Evolutionary conservation across 2,888 invertebrate genomes (phyloP).

Genomic region (Lucinisca nassula): DNA sequence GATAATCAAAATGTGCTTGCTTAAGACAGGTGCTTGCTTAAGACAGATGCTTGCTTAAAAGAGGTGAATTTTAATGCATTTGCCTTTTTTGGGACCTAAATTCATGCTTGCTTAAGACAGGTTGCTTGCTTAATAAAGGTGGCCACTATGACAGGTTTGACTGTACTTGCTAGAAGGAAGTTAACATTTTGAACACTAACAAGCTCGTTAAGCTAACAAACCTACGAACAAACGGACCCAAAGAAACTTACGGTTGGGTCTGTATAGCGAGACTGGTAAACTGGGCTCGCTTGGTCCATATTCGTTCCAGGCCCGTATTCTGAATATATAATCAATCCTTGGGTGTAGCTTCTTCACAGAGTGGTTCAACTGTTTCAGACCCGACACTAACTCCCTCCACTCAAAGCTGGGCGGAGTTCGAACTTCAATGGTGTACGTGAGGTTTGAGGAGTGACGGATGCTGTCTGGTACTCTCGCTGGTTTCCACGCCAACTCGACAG

Average conservation of each 20-base stretch:
- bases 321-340: constrained; percentile 97
- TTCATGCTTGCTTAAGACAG: too few species aligned
- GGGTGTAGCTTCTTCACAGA: constrained; percentile 91
- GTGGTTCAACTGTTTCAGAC: constrained; percentile 70
- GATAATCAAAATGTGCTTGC: too few species aligned
- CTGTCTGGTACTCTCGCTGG: constrained; percentile 80
- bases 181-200: too few species aligned
- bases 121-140: too few species aligned
- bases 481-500: constrained; percentile 82
- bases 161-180: too few species aligned
- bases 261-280: constrained; percentile 81
- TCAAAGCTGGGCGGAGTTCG: constrained; percentile 91
- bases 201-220: too few species aligned
- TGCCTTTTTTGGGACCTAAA: too few species aligned
- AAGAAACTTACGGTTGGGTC: constrained; percentile 78
- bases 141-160: too few species aligned
- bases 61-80: too few species aligned
- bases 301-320: constrained; percentile 98
- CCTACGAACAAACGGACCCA: too few species aligned
- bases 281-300: constrained; percentile 93
- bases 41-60: too few species aligned
- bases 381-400: constrained; percentile 83
- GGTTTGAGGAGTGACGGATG: constrained; percentile 75
- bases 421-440: constrained; percentile 83
- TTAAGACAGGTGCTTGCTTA: too few species aligned